A percentile compares a stretch with the other conserved stretches of the same genome.
phyloP scores from a whole-genome alignment of 37 sponge, comb jelly and placozoan species.

The Oscarella lobularis region DNA sequence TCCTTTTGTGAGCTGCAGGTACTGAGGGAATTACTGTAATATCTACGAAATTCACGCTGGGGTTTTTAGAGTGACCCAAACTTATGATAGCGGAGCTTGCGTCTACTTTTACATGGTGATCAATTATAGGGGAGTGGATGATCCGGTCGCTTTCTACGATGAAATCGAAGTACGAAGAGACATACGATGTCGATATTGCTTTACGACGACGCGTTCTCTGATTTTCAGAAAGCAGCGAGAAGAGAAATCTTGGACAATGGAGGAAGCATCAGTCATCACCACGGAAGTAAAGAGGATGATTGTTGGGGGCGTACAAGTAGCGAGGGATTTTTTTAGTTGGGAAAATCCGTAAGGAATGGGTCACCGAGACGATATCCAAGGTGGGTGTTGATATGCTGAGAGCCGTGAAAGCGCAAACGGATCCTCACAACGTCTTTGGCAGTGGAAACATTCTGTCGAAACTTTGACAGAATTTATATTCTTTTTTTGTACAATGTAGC shows the following conservation, averaged over 20 bases:
- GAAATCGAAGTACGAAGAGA: slow-evolving; percentile 34
- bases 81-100: slow-evolving; percentile 84
- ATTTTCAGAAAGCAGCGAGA: slow-evolving; percentile 49
- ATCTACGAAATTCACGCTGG: neutral
- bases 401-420: slow-evolving; percentile 64
- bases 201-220: too few relatives aligned
- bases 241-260: slow-evolving; percentile 79
- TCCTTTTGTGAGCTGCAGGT: slow-evolving; percentile 7
- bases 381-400: slow-evolving; percentile 52
- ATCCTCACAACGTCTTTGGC: slow-evolving; percentile 80
- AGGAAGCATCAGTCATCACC: slow-evolving; percentile 90
- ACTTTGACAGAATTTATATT: too few relatives aligned
- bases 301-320: too few relatives aligned
- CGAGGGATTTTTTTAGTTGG: slow-evolving; percentile 79
- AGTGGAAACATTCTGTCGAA: slow-evolving; percentile 49
- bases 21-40: neutral
- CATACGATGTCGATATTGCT: neutral
- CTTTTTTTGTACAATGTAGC: too few relatives aligned
- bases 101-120: slow-evolving; percentile 85
- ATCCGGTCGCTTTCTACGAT: slow-evolving; percentile 59
- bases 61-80: slow-evolving; percentile 67
- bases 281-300: slow-evolving; percentile 89
- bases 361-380: slow-evolving; percentile 43
- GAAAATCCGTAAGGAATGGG: slow-evolving; percentile 70
- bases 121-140: slow-evolving; percentile 43